Evolutionary conservation across 2,797 vertebrate genomes (phyloP).

Genomic region (Chanos chanos): DNA sequence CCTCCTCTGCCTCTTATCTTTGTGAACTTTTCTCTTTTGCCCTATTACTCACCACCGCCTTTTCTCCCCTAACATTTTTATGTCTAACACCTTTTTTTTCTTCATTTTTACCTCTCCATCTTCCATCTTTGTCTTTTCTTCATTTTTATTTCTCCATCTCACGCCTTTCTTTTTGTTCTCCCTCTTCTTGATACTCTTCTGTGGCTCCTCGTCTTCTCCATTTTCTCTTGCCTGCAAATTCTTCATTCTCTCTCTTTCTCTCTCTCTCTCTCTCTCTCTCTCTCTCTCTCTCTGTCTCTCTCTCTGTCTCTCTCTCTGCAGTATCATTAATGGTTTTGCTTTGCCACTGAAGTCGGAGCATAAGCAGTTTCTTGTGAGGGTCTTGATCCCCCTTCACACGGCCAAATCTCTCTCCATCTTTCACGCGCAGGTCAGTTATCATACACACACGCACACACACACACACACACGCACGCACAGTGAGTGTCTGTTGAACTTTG

Average conservation of each 20-base stretch:
- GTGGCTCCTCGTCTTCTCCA: background rate
- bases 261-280: background rate
- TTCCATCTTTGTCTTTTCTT: background rate
- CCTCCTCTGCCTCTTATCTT: no score
- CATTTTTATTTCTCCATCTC: background rate
- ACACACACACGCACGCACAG: background rate
- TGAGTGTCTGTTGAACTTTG: background rate
- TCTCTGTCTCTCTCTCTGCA: conserved; percentile 38
- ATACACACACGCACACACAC: conserved; percentile 9
- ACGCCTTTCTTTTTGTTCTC: background rate
- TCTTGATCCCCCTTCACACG: conserved; percentile 88
- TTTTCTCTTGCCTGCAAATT: background rate
- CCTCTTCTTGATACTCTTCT: background rate
- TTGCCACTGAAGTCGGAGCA: conserved; percentile 90
- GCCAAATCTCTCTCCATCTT: conserved; percentile 91
- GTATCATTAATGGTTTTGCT: conserved; percentile 90
- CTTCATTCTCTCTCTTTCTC: background rate
- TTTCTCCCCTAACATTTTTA: background rate
- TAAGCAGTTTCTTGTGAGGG: conserved; percentile 90
- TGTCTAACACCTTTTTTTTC: background rate
- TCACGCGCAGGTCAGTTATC: conserved; percentile 82
- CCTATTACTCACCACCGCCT: background rate
- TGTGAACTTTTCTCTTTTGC: background rate
- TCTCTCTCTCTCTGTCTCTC: conserved; percentile 7
- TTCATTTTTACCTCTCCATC: background rate